Conservation (phyloP, 2,113 vertebrate species). For the Daboia siamensis region DNA sequence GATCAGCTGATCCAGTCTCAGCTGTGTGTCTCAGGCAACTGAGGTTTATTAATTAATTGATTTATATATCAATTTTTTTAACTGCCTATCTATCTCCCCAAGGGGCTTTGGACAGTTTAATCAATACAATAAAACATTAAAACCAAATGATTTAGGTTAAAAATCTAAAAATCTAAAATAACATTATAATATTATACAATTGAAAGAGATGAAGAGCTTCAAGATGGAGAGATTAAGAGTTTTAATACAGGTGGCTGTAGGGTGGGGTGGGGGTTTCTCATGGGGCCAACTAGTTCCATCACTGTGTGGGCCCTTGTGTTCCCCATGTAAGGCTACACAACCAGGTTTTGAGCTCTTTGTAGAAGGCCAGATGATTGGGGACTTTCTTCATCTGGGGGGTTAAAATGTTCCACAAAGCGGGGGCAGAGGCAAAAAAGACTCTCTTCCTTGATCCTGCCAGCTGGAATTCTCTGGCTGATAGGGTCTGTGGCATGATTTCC, state of each 20-base stretch:
- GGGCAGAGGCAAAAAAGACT: too few relatives aligned
- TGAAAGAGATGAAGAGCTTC: neutral
- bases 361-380: too few relatives aligned
- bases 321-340: too few relatives aligned
- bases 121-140: neutral
- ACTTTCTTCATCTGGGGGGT: too few relatives aligned
- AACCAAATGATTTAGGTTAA: neutral
- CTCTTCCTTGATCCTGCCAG: too few relatives aligned
- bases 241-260: neutral
- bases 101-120: neutral
- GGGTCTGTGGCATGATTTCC: too few relatives aligned
- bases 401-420: too few relatives aligned
- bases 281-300: too few relatives aligned
- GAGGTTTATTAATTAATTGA: neutral
- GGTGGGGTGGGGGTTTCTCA: too few relatives aligned
- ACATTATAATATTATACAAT: neutral
- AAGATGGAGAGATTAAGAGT: neutral
- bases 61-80: neutral
- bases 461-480: too few relatives aligned
- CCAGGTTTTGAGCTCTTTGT: too few relatives aligned
- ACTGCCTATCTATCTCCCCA: neutral
- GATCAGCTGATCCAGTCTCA: neutral
- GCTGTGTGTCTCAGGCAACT: neutral
- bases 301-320: too few relatives aligned
- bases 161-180: neutral